Conservation (phyloP, 2,888 invertebrate genomes). For the Dolichopus griseipennis region DNA sequence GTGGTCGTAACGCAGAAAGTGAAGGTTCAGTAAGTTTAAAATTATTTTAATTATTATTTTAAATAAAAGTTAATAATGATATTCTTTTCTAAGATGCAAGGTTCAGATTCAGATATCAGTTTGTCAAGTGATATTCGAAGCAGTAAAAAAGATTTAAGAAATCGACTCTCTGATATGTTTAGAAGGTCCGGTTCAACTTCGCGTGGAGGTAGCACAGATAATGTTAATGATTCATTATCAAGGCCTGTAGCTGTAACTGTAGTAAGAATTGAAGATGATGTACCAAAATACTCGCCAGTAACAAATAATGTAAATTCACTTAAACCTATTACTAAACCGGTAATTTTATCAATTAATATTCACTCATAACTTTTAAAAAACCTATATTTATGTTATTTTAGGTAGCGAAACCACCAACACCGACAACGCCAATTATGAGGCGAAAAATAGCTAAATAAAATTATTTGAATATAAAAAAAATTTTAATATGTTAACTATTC, state of each 20-base stretch:
- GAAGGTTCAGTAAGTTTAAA: conserved; percentile 38
- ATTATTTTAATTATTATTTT: not conserved
- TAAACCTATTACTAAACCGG: conserved; percentile 34
- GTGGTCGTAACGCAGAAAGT: conserved; percentile 48
- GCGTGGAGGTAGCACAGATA: conserved; percentile 54
- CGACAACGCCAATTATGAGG: conserved; percentile 37
- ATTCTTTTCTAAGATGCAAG: conserved; percentile 43
- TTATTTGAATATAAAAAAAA: not conserved
- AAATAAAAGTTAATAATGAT: not conserved
- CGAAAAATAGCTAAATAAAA: conserved; percentile 25
- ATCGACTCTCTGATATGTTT: conserved; percentile 74
- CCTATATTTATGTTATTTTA: conserved; percentile 17
- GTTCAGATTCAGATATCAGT: conserved; percentile 65
- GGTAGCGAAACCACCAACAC: conserved; percentile 40
- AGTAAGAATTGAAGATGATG: conserved; percentile 37
- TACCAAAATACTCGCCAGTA: conserved; percentile 37
- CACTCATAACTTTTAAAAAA: not conserved
- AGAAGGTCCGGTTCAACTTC: conserved; percentile 57
- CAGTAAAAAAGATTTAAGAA: conserved; percentile 69
- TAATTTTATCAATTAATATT: conserved; percentile 17
- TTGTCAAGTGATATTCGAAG: conserved; percentile 51
- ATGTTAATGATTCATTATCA: conserved; percentile 39
- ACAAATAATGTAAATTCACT: conserved; percentile 35
- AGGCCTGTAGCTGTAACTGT: conserved; percentile 47
- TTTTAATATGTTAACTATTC: not conserved